phyloP scores from a whole-genome alignment of 2,113 vertebrate genomes.

The Gambusia holbrooki region DNA sequence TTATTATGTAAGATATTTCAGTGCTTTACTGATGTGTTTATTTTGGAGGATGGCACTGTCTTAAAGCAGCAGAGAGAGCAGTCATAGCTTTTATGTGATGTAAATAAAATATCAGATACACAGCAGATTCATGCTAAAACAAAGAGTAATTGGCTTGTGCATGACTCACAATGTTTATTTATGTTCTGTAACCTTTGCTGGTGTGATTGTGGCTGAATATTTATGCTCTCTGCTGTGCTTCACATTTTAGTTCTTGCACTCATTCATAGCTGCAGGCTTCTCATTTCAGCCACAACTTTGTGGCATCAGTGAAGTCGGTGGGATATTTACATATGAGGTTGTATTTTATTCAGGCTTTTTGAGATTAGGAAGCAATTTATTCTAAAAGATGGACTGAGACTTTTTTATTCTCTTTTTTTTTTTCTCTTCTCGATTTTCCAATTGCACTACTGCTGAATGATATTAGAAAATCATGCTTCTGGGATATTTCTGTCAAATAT shows the following conservation, averaged over 20 bases:
- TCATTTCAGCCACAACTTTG: constrained; percentile 1
- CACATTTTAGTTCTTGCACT: constrained; percentile 13
- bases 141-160: constrained; percentile 4
- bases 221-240: constrained; percentile 9
- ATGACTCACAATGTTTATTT: constrained; percentile 25
- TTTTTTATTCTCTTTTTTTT: not conserved
- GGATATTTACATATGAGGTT: not conserved
- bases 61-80: constrained; percentile 3
- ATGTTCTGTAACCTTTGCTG: constrained; percentile 25
- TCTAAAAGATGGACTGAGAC: not conserved
- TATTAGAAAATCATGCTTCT: not conserved
- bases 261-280: constrained; percentile 16
- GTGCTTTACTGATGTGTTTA: not conserved
- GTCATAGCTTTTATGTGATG: constrained; percentile 3
- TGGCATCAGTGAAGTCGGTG: not conserved
- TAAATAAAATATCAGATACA: not conserved
- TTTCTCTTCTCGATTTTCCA: not conserved
- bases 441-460: not conserved
- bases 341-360: not conserved
- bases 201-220: constrained; percentile 15
- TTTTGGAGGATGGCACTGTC: constrained; percentile 4
- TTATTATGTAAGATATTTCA: not conserved
- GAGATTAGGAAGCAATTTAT: not conserved
- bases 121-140: not conserved
- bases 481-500: not conserved